phyloP scores from a whole-genome alignment of 2,113 vertebrate genomes.

The Crypturellus undulatus region DNA sequence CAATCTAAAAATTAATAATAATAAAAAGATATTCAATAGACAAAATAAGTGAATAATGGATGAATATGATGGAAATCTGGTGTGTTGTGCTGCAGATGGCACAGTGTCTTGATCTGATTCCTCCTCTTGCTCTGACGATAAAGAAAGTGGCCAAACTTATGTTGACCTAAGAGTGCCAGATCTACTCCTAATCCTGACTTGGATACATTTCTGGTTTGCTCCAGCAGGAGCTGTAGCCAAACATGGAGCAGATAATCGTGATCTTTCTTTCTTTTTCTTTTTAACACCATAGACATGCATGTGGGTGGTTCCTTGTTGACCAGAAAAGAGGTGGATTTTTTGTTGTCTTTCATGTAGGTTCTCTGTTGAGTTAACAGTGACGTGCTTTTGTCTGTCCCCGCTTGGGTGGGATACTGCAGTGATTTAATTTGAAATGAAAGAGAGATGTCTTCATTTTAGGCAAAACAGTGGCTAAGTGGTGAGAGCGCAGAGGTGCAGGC shows the following conservation, averaged over 20 bases:
- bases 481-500: conserved; percentile 55
- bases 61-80: neutral
- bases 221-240: neutral
- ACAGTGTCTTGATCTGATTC: neutral
- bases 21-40: neutral
- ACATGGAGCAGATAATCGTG: neutral
- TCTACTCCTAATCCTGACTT: neutral
- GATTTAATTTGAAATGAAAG: conserved; percentile 61
- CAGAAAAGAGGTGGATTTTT: neutral
- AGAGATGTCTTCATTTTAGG: conserved; percentile 54
- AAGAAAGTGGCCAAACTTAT: neutral
- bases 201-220: neutral
- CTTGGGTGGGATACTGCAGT: conserved; percentile 47
- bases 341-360: neutral
- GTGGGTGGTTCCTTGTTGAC: neutral
- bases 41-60: neutral
- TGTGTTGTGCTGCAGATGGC: neutral
- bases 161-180: neutral
- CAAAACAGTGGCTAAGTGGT: conserved; percentile 32
- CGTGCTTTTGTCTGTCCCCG: neutral
- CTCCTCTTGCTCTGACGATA: neutral
- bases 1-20: neutral
- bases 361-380: conserved; percentile 35
- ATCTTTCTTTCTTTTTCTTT: neutral
- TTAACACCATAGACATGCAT: neutral